A percentile compares a stretch with the other conserved stretches of the same genome.
Conservation (phyloP, 2,888 invertebrate species). For the Peribatodes rhomboidaria region DNA sequence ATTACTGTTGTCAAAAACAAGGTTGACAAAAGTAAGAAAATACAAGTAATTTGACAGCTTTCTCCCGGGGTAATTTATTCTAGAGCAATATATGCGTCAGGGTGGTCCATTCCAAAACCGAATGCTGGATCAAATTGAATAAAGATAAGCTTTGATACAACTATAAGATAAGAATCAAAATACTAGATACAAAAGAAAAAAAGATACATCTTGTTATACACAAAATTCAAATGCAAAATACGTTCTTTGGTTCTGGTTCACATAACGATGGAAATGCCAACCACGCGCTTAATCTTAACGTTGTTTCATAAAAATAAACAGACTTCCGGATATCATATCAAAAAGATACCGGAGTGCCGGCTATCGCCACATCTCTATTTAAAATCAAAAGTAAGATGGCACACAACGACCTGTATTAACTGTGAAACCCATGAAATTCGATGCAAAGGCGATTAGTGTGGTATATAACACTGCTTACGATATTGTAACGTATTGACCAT, state of each 20-base stretch:
- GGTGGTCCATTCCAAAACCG: too few relatives aligned
- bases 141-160: too few relatives aligned
- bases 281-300: not conserved
- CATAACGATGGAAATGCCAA: too few relatives aligned
- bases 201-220: too few relatives aligned
- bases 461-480: slow-evolving; percentile 23
- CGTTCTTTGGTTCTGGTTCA: not conserved
- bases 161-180: too few relatives aligned
- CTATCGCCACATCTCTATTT: slow-evolving; percentile 13
- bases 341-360: not conserved
- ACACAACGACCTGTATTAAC: slow-evolving; percentile 23
- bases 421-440: slow-evolving; percentile 34
- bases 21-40: too few relatives aligned
- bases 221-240: not conserved
- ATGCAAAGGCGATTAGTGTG: slow-evolving; percentile 30
- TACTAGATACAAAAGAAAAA: too few relatives aligned
- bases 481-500: slow-evolving; percentile 27
- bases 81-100: too few relatives aligned
- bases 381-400: slow-evolving; percentile 4
- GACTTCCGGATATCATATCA: not conserved
- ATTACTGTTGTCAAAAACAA: too few relatives aligned
- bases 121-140: too few relatives aligned
- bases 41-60: too few relatives aligned
- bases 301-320: not conserved
- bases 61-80: too few relatives aligned